Evolutionary conservation across 2,888 invertebrate genomes (phyloP).

Genomic region (Acanthosepion lycidas): DNA sequence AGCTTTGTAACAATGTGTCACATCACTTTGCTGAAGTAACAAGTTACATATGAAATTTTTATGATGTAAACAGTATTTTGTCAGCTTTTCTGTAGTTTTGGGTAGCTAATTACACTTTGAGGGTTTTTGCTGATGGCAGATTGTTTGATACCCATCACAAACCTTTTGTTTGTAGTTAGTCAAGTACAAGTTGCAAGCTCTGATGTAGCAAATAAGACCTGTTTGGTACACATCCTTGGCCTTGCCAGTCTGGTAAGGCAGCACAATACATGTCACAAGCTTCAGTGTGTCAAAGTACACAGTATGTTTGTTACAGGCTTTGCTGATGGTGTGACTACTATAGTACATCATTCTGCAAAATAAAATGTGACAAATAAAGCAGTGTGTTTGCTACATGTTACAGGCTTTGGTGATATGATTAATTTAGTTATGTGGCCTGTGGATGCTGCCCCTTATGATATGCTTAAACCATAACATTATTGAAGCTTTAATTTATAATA

Average conservation of each 20-base stretch:
- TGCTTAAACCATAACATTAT: background rate
- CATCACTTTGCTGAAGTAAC: background rate
- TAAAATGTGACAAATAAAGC: background rate
- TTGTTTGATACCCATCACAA: background rate
- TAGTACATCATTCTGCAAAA: background rate
- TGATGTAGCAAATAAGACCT: background rate
- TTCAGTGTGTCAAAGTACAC: slow-evolving; percentile 21
- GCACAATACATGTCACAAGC: background rate
- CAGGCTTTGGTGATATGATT: background rate
- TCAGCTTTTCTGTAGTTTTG: background rate
- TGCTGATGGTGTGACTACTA: background rate
- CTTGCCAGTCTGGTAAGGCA: background rate
- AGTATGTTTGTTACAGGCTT: background rate
- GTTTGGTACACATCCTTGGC: background rate
- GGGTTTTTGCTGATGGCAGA: background rate
- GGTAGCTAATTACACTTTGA: background rate
- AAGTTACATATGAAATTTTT: too few species aligned
- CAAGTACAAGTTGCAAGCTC: background rate
- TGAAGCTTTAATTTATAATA: background rate
- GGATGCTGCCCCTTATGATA: background rate
- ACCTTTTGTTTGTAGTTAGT: background rate
- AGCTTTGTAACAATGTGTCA: background rate
- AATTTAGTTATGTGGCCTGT: background rate
- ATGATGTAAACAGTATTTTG: background rate
- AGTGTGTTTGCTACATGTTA: background rate